Evolutionary conservation across 2,888 invertebrate genomes (phyloP), one percentile per base, ranked within the genome.

Genomic region (Gymnocheta viridis): DNA sequence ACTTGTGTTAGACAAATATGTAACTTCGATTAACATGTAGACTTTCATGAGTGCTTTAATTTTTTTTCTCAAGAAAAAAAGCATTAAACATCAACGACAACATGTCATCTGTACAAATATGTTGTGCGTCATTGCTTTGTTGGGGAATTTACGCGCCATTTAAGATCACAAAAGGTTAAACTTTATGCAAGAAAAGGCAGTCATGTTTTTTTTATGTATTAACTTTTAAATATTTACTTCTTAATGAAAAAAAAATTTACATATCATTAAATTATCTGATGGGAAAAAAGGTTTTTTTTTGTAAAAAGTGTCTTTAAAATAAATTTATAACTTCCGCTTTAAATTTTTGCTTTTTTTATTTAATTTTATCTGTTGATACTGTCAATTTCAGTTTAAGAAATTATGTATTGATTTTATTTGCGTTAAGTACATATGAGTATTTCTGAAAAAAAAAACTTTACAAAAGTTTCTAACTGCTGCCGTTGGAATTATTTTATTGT

Each of bases 121-220:
- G 22, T 60, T 47, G 49, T 72, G 58, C 47, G 35, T 72, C 72
- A 72, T 35, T 32, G 44, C 17, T 17, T 27, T 51, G 29, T 72
- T 2, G 70, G 58, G 58, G 58, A 47, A 6, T 41, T 41, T 41
- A 14, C 41, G 54, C 54, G 24, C 17, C 54, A 58, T 35, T 49
- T 47, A 35, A 72, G 72, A 35, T 60, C 58, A 10, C 22, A 22
- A 60, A 60, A 72, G 32, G 19, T 47, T 60, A 35, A 67, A 24
- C 27, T 17, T 49, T 1, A 35, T 49, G 27, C 12, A 32, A 7
- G 41, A 44, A 44, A 29, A 60, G 24, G 38, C 51, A 69, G 12
- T 19, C 14, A 54, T n/a, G n/a, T 51, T 51, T 51, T 35, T 51
- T 29, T 22, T 22, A 67, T 49, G 19, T 49, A 51, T 49, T 14